A percentile compares a stretch with the other conserved stretches of the same genome.
Conservation (phyloP, 2,113 vertebrate species). For the Podarcis cretensis region DNA sequence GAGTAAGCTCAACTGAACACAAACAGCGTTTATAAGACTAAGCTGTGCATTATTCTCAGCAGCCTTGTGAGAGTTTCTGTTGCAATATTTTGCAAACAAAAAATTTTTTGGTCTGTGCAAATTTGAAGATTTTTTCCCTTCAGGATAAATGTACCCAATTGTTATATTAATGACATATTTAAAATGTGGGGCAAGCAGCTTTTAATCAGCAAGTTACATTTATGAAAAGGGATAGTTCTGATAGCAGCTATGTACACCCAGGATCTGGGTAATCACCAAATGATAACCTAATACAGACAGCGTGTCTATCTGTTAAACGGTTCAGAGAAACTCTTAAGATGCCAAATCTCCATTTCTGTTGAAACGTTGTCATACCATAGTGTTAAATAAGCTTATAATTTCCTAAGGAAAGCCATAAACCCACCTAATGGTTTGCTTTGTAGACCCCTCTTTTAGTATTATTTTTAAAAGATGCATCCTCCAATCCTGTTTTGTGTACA, state of each 20-base stretch:
- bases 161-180: background rate
- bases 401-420: background rate
- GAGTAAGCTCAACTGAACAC: background rate
- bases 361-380: background rate
- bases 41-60: slow-evolving; percentile 2
- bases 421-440: background rate
- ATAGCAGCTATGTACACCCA: background rate
- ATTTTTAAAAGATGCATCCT: background rate
- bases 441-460: background rate
- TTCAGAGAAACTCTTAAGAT: background rate
- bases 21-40: background rate
- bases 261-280: background rate
- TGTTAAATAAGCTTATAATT: background rate
- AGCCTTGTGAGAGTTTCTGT: background rate
- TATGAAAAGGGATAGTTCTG: background rate
- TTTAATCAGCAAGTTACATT: background rate
- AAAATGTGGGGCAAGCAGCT: background rate
- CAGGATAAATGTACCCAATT: no score
- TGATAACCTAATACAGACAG: background rate
- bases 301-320: background rate
- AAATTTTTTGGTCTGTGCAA: background rate
- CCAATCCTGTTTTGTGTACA: background rate
- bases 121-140: background rate
- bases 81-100: slow-evolving; percentile 5
- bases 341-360: background rate